phyloP scores from a whole-genome alignment of 2,888 invertebrate genomes.

The Mythimna impura region DNA sequence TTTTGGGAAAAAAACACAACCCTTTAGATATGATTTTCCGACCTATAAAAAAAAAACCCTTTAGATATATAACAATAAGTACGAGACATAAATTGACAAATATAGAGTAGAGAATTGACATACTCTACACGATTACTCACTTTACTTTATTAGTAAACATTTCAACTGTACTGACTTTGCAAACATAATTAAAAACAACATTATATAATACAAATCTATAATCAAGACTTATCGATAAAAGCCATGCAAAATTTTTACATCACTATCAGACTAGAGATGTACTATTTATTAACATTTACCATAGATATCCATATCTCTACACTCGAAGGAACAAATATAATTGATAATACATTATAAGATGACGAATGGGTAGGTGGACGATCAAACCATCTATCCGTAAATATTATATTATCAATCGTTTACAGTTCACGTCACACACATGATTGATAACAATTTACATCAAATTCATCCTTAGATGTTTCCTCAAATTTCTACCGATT shows the following conservation, averaged over 20 bases:
- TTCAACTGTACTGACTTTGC: conserved; percentile 65
- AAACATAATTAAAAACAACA: conserved; percentile 45
- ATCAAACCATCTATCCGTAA: conserved; percentile 47
- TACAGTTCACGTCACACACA: conserved; percentile 29
- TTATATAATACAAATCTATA: not conserved
- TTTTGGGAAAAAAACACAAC: conserved; percentile 39
- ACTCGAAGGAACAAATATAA: conserved; percentile 21
- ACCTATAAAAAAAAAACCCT: conserved; percentile 38
- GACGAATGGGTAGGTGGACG: conserved; percentile 43
- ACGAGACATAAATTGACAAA: conserved; percentile 72
- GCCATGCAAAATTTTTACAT: not conserved
- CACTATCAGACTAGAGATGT: conserved; percentile 26
- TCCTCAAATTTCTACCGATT: conserved; percentile 16
- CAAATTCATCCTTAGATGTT: not conserved
- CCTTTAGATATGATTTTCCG: not conserved
- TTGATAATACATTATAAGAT: conserved; percentile 31
- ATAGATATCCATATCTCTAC: conserved; percentile 19
- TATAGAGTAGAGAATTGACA: conserved; percentile 67
- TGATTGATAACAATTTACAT: conserved; percentile 35
- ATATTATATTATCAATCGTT: conserved; percentile 18
- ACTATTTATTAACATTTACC: conserved; percentile 21
- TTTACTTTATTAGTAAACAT: conserved; percentile 57
- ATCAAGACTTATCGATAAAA: not conserved
- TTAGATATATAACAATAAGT: conserved; percentile 28
- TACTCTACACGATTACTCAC: conserved; percentile 66